Evolutionary conservation across 2,888 invertebrate species (phyloP).

Genomic region (Geophilus truncorum): DNA sequence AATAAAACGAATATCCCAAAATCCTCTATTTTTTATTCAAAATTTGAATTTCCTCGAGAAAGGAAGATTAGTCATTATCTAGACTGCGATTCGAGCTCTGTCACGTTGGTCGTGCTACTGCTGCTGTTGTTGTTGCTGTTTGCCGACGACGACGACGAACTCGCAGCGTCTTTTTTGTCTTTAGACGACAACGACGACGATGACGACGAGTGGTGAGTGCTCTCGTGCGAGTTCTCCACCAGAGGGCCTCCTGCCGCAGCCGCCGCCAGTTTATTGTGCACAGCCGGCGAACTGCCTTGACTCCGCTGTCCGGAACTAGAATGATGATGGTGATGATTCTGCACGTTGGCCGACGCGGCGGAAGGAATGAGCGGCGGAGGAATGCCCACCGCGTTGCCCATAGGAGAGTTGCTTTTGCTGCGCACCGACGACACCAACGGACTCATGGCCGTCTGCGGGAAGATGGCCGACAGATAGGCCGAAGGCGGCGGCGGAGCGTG

Average conservation of each 20-base stretch:
- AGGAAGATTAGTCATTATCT: slow-evolving; percentile 35
- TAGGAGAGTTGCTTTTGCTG: slow-evolving; percentile 37
- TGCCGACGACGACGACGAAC: background rate
- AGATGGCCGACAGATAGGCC: slow-evolving; percentile 22
- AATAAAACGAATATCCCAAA: background rate
- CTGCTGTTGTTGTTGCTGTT: slow-evolving; percentile 12
- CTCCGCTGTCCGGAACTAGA: slow-evolving; percentile 34
- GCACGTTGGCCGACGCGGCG: slow-evolving; percentile 34
- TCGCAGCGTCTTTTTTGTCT: slow-evolving; percentile 17
- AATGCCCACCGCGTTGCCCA: slow-evolving; percentile 33
- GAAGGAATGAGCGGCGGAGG: slow-evolving; percentile 38
- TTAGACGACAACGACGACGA: background rate
- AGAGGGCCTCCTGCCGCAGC: slow-evolving; percentile 11
- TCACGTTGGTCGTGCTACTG: slow-evolving; percentile 25
- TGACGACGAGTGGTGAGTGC: background rate
- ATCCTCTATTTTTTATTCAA: background rate
- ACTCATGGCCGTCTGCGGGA: slow-evolving; percentile 31
- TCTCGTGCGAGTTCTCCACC: slow-evolving; percentile 35
- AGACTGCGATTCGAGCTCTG: slow-evolving; percentile 38
- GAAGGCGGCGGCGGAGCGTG: background rate
- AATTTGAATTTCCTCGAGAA: background rate
- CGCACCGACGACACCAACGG: slow-evolving; percentile 30
- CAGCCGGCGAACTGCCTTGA: slow-evolving; percentile 37
- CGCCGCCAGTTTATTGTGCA: slow-evolving; percentile 34
- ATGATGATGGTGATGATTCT: slow-evolving; percentile 27